Percentiles rank a stretch among this genome's conserved stretches.
Evolutionary conservation across 2,888 invertebrate genomes (phyloP).

Genomic region (Drosophila barbarae): DNA sequence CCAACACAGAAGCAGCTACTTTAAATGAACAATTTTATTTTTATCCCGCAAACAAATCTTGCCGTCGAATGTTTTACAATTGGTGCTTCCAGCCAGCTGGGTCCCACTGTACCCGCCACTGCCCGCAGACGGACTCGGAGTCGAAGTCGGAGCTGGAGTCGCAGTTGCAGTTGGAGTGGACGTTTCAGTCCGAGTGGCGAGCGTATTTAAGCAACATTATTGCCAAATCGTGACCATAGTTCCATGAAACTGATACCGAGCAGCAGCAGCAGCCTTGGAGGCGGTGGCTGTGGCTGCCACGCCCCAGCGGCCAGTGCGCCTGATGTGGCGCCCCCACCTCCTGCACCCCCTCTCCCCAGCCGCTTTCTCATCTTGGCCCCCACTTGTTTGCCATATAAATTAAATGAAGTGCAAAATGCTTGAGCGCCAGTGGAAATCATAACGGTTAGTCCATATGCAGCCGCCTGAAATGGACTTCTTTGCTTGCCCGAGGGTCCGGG

Average conservation of each 20-base stretch:
- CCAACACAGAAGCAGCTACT: conserved; percentile 78
- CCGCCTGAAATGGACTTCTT: conserved; percentile 5
- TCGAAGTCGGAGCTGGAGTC: conserved; percentile 33
- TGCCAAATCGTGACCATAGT: conserved; percentile 80
- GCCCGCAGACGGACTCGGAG: conserved; percentile 36
- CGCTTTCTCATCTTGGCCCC: conserved; percentile 37
- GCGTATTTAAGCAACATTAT: conserved; percentile 78
- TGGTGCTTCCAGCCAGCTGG: conserved; percentile 47
- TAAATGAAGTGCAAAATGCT: conserved; percentile 74
- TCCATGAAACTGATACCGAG: conserved; percentile 80
- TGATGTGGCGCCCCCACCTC: conserved; percentile 59
- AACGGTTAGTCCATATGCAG: conserved; percentile 60
- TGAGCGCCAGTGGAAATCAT: conserved; percentile 64
- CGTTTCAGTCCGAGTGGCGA: conserved; percentile 35
- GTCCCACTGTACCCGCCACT: conserved; percentile 29
- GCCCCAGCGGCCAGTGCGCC: conserved; percentile 53
- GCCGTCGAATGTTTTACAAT: conserved; percentile 77
- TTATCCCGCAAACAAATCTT: conserved; percentile 78
- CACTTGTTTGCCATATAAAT: conserved; percentile 71
- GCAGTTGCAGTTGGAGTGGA: conserved; percentile 30
- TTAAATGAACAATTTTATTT: conserved; percentile 78
- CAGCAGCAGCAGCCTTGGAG: conserved; percentile 29
- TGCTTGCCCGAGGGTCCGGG: conserved; percentile 6
- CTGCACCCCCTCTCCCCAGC: neutral
- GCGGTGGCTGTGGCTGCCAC: conserved; percentile 46